Evolutionary conservation across 2,113 vertebrate genomes (phyloP), one percentile per base, ranked within the genome.

Genomic region (Bujurquina vittata): DNA sequence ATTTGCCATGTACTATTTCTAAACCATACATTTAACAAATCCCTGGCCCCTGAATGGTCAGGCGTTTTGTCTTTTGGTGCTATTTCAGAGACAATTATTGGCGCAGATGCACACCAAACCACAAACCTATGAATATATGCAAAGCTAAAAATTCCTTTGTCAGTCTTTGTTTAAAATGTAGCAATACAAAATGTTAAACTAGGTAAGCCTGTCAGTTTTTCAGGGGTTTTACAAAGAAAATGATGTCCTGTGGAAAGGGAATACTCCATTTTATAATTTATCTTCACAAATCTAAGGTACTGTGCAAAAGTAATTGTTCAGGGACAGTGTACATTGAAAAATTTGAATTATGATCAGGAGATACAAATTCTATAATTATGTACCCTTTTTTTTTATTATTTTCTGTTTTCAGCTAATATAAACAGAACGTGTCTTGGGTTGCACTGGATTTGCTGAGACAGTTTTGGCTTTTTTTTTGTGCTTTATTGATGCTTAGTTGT

Each of bases 361-460:
- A 94, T 85, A 84, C 86, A 92, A 93, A 92, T 90, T 86, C 80
- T 91, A 89, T 89, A 83, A 87, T 86, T 87, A 84, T 91, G 90
- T 92, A 83, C 94, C 91, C 93, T n/a, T n/a, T n/a, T n/a, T 89
- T 88, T 79, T 92, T 90, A 90, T 91, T 74, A 22, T 49, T 67
- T 35, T 26, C 91, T 84, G 80, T 88, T 91, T 92, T 87, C 85
- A 92, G 83, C 80, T 91, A 76, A 85, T 89, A 77, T 91, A 85
- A 93, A 94, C 92, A 91, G 88, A 93, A 91, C 83, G 80, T 87
- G 92, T 94, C 88, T 95, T 94, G 91, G 92, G 92, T 95, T 95
- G 95, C 94, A 95, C 95, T 95, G 94, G 94, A 95, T 95, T 95
- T 92, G 93, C 93, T 94, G 93, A 94, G 88, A 94, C 89, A 90